Conservation (phyloP, 1,140 invertebrate genomes). For the Mactra quadrangularis region DNA sequence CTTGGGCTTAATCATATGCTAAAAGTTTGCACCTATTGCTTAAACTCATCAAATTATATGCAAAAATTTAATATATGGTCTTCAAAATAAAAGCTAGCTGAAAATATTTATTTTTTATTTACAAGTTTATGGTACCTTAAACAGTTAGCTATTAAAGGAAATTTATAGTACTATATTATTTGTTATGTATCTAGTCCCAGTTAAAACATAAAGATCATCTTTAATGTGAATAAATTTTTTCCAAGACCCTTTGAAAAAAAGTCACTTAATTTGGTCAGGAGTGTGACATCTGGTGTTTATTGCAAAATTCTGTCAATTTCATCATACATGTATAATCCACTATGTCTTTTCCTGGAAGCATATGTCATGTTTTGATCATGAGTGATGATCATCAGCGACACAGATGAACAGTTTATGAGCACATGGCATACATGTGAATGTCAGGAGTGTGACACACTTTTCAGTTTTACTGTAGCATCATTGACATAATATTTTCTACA, state of each 20-base stretch:
- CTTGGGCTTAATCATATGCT: slow-evolving; percentile 4
- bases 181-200: slow-evolving; percentile 9
- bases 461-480: slow-evolving; percentile 5
- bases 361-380: slow-evolving; percentile 19
- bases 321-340: slow-evolving; percentile 5
- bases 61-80: background rate
- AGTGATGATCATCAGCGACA: slow-evolving; percentile 10
- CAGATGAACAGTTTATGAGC: slow-evolving; percentile 16
- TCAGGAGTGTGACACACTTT: slow-evolving; percentile 16
- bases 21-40: slow-evolving; percentile 4
- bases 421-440: background rate
- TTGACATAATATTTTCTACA: slow-evolving; percentile 12
- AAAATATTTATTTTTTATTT: background rate
- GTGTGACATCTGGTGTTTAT: slow-evolving; percentile 8
- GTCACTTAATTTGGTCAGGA: slow-evolving; percentile 17
- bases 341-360: slow-evolving; percentile 19
- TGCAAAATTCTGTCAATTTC: slow-evolving; percentile 1
- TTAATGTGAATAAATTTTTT: slow-evolving; percentile 5
- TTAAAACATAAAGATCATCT: background rate
- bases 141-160: slow-evolving; percentile 9
- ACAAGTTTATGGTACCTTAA: background rate
- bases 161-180: background rate
- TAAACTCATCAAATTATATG: background rate
- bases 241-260: background rate
- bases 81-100: background rate